Conservation (phyloP, 2,797 vertebrate genomes). For the Takifugu rubripes region DNA sequence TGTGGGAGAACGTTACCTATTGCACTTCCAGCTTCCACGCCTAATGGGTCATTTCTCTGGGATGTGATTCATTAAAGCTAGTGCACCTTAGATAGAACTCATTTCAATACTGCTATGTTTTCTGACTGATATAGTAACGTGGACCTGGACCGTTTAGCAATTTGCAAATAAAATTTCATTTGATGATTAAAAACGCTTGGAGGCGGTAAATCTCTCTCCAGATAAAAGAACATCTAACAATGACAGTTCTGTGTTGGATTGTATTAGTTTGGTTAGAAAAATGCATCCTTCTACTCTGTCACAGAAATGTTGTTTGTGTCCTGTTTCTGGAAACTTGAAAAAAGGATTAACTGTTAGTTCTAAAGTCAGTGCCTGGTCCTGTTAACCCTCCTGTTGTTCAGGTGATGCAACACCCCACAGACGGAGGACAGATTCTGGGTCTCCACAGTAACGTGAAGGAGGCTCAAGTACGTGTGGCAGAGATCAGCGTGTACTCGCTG, state of each 20-base stretch:
- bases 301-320: slow-evolving; percentile 25
- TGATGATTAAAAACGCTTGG: slow-evolving; percentile 30
- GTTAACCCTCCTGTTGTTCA: slow-evolving; percentile 39
- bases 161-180: slow-evolving; percentile 48
- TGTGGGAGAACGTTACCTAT: slow-evolving; percentile 48
- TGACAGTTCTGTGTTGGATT: slow-evolving; percentile 22
- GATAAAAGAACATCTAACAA: slow-evolving; percentile 24
- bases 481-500: slow-evolving; percentile 79
- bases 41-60: slow-evolving; percentile 41
- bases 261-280: slow-evolving; percentile 18
- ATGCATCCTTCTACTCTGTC: slow-evolving; percentile 22
- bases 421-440: slow-evolving; percentile 76
- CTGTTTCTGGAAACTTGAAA: slow-evolving; percentile 4
- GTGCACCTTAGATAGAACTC: slow-evolving; percentile 28
- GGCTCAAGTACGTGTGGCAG: slow-evolving; percentile 73
- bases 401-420: slow-evolving; percentile 81
- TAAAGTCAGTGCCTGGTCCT: background rate
- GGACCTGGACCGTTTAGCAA: slow-evolving; percentile 22
- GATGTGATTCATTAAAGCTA: slow-evolving; percentile 42
- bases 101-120: slow-evolving; percentile 29
- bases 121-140: slow-evolving; percentile 36
- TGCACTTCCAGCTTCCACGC: slow-evolving; percentile 39
- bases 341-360: slow-evolving; percentile 6
- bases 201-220: slow-evolving; percentile 25
- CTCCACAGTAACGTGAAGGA: slow-evolving; percentile 81